Evolutionary conservation across 2,888 invertebrate species (phyloP).

Genomic region (Hydraecia micacea): DNA sequence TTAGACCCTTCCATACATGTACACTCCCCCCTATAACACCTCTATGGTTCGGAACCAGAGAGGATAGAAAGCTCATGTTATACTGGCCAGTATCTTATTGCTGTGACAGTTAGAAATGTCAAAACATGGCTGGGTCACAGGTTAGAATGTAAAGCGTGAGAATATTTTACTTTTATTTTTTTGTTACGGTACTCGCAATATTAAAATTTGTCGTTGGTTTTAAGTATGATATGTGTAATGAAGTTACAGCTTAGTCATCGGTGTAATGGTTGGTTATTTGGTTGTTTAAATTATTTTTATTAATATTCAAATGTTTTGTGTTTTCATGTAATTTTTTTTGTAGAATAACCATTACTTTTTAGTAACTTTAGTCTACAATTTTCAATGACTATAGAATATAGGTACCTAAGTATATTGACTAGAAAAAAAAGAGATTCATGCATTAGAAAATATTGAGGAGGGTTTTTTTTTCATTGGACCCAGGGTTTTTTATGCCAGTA

Average conservation of each 20-base stretch:
- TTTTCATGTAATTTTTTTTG: conserved; percentile 4
- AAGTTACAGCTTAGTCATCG: conserved; percentile 50
- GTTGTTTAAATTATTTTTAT: conserved; percentile 3
- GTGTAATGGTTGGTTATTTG: conserved; percentile 8
- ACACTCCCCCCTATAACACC: conserved; percentile 35
- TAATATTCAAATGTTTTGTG: neutral
- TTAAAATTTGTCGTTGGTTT: conserved; percentile 30
- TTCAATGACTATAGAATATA: neutral
- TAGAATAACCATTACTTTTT: conserved; percentile 18
- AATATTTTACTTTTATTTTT: conserved; percentile 73
- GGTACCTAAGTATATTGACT: neutral
- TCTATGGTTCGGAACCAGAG: conserved; percentile 47
- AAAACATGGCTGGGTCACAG: conserved; percentile 83
- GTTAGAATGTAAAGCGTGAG: conserved; percentile 84
- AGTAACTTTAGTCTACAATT: neutral
- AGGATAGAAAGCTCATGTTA: conserved; percentile 65
- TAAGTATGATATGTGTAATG: conserved; percentile 38
- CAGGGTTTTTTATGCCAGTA: neutral
- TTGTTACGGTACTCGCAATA: conserved; percentile 60
- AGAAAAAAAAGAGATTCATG: neutral
- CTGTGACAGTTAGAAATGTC: conserved; percentile 85
- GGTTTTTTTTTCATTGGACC: neutral
- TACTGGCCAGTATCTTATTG: conserved; percentile 76
- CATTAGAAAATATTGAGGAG: neutral
- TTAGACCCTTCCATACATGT: conserved; percentile 63